These are phyloP conservation scores for Perdita meconis DNA, from an alignment of 2,888 invertebrate genomes.

Conservation along the genomic window DNA sequence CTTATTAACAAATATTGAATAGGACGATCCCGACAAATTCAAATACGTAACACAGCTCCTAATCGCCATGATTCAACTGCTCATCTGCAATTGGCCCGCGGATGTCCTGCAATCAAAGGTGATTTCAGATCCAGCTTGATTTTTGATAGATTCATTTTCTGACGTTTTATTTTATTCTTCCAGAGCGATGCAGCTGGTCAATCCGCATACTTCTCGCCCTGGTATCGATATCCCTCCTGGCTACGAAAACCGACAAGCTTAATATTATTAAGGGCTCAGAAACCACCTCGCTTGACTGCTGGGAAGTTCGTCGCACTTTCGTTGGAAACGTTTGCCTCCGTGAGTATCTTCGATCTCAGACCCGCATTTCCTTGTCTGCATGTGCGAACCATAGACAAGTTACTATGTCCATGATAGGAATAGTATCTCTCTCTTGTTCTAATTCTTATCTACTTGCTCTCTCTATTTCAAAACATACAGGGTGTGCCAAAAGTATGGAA, in stretches of 20 bases:
- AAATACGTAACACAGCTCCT: slow-evolving; percentile 63
- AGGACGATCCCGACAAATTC: slow-evolving; percentile 67
- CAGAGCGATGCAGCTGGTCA: slow-evolving; percentile 65
- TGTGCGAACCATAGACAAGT: too few species aligned
- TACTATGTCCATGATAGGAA: too few species aligned
- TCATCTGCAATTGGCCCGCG: slow-evolving; percentile 72
- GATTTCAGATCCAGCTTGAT: background rate
- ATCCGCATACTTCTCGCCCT: slow-evolving; percentile 61
- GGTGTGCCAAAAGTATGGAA: too few species aligned
- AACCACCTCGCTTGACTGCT: slow-evolving; percentile 68
- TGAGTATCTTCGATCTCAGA: slow-evolving; percentile 3
- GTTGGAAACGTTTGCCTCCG: slow-evolving; percentile 69
- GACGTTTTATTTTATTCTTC: background rate
- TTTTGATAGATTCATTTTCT: background rate
- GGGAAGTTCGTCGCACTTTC: slow-evolving; percentile 71
- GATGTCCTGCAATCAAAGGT: slow-evolving; percentile 65
- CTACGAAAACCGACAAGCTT: slow-evolving; percentile 52
- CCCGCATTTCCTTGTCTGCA: too few species aligned
- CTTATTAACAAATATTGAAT: background rate
- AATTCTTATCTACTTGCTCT: too few species aligned
- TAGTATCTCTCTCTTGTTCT: too few species aligned
- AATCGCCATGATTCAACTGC: slow-evolving; percentile 68
- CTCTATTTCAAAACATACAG: too few species aligned
- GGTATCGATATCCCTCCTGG: slow-evolving; percentile 58
- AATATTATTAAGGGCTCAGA: slow-evolving; percentile 65